Evolutionary conservation across 2,888 invertebrate genomes (phyloP), one percentile per base, ranked within the genome.

Genomic region (Polia nebulosa): DNA sequence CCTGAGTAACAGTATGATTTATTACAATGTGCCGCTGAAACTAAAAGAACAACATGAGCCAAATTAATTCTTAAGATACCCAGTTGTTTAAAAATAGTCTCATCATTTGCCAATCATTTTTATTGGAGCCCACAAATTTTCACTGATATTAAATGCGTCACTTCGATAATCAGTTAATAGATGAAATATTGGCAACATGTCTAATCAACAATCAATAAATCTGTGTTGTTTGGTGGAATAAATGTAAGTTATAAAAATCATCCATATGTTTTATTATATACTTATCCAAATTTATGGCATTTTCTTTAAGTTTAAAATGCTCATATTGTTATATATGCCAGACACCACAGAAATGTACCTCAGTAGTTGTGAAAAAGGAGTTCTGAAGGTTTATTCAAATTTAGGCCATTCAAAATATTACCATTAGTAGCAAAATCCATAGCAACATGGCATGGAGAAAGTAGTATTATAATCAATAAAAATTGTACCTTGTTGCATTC

Each of bases 401-500:
- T n/a, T n/a, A n/a, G n/a, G n/a, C 7, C 22, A 44, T 11, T 22
- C 44, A 44, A 0, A n/a, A 41, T 7, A 25, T 6, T 25, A 45
- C 15, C 5, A 47, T 47, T 15, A 47, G 25, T 47, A 25, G 15
- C 13, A 47, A 47, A 13, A 41, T 39, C n/a, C n/a, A n/a, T 36
- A 13, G 34, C 13, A 4, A 13, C 7, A n/a, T 27, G 8, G 8
- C 15, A 41, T 20, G 3, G 8, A 20, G 27, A 32, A 32, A 52
- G 9, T 4, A 47, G 17, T 20, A 20, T 9, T 8, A 4, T 7
- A 49, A 13, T 25, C 20, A n/a, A 2, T 17, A 3, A 17, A 17
- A 9, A n/a, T 32, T 22, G 61, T 83, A 93, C 93, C 91, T 94
- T 93, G 71, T 89, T 91, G 70, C 95, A 95, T 49, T 92, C 91